Base-by-base conservation (phyloP, 2,888 invertebrate species). In the Muschampia plurimacula region DNA sequence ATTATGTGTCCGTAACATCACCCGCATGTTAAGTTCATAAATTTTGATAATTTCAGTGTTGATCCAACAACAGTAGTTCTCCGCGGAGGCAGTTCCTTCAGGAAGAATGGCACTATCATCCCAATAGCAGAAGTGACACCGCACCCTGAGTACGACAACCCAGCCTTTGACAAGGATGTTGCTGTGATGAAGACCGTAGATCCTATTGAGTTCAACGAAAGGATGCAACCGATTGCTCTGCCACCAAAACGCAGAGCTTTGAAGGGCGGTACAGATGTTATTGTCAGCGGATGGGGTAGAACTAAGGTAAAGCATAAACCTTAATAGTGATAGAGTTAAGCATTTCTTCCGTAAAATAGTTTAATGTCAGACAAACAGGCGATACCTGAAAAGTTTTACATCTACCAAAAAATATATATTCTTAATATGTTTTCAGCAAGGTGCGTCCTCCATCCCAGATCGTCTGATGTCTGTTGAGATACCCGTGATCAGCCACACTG, bases 231-330 rank as follows among this genome's bases (percentile, higher is more conserved):
- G 0, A 85, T 93, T 36, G 76, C 78, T 0, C 74, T 93, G 44
- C 87, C 93, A 0, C 72, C 81, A 0, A 78, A 75, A 13, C 80
- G 79, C 0, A 80, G 87, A 9, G 63, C 77, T 0, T 78, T 91
- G 78, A 77, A 52, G 0, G 87, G 87, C 0, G 83, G 85, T 0
- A 82, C 84, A 0, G 78, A 80, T 0, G 82, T 90, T 0, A 74
- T 81, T 49, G 92, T 93, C 68, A 91, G 92, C 73, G 93, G 93
- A 0, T 93, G 93, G 93, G 93, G 93, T 0, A 83, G 91, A 28
- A 88, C 85, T 5, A 75, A 84, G 86, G 93, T 92, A 76, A 22
- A 0, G 22, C 1, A 22, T 22, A 22, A 22, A 22, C 22, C 22
- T 22, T 22, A 22, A 22, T 22, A 22, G 22, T 22, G 22, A 22